phyloP scores from a whole-genome alignment of 2,797 vertebrate species.

The Coregonus ussuriensis region DNA sequence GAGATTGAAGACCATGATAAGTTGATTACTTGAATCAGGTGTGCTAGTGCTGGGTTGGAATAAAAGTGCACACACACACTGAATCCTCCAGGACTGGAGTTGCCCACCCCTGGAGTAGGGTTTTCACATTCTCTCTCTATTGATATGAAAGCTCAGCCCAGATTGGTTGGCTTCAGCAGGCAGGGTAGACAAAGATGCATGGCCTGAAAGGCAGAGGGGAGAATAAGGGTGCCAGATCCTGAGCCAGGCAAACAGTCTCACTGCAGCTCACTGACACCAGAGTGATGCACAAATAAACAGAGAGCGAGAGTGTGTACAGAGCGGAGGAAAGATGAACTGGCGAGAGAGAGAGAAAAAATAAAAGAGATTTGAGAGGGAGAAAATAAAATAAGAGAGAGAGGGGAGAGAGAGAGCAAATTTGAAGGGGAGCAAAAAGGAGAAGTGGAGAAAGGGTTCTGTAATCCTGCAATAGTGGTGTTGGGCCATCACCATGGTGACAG shows the following conservation, averaged over 20 bases:
- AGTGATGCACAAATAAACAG: conserved; percentile 48
- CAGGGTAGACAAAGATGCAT: conserved; percentile 58
- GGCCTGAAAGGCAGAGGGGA: conserved; percentile 50
- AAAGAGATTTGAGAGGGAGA: conserved; percentile 35
- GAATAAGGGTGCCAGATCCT: conserved; percentile 53
- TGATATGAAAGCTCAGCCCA: conserved; percentile 26
- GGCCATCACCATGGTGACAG: conserved; percentile 82
- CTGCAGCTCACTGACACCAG: conserved; percentile 56
- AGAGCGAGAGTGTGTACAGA: not conserved
- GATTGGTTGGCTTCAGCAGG: conserved; percentile 28
- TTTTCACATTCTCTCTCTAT: not conserved
- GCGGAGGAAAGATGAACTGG: conserved; percentile 32
- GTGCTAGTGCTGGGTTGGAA: not conserved
- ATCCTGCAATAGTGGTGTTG: conserved; percentile 82
- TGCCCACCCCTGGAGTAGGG: not conserved
- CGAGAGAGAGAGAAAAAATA: conserved; percentile 34
- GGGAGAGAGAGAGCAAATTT: conserved; percentile 30
- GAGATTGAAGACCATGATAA: not conserved
- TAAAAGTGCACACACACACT: not conserved
- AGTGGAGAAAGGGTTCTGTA: conserved; percentile 74
- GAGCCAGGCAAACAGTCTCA: conserved; percentile 30
- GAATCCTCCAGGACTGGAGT: not conserved
- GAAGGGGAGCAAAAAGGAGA: conserved; percentile 55
- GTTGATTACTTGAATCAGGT: not conserved
- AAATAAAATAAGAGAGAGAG: conserved; percentile 27